Base-by-base conservation (phyloP, 37 sponge, comb jelly and placozoan genomes). In the Beroe forskalii region DNA sequence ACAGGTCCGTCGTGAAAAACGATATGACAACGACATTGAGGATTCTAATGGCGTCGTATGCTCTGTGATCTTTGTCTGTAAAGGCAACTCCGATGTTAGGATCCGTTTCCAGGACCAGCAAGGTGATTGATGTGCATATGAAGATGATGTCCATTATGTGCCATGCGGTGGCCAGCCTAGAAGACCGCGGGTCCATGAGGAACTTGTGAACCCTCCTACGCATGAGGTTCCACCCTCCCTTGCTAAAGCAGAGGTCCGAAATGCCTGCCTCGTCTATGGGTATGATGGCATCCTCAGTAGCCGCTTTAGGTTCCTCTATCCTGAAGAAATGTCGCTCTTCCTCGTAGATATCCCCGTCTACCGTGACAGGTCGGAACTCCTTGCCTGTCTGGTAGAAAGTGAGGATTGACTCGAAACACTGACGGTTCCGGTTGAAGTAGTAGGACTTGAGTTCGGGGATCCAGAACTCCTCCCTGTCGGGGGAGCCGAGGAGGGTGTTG, bases 351-450 rank as follows among this genome's bases (percentile, higher is more conserved):
- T 80, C 86, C 40, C 35, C 86, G 28, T 80, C 86, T 48, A 80
- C 86, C 8, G 40, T 44, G 19, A 80, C 38, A 1, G 86, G 86
- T 23, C 86, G 37, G 86, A 44, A 80, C 28, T 80, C 86, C 55
- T 38, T 41, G 8, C 86, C 86, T 1, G 86, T 80, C 40, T 80
- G 86, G 27, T 80, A 80, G 86, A 44, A 80, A 0, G 86, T 80
- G 2, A 80, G 86, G 27, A 80, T 80, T 2, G 86, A 41, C 22
- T 80, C 86, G 55, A 80, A 80, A 41, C 86, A 80, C 40, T 80
- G 48, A 9, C 86, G 44, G 55, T 80, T 80, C 86, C 86, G 86
- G 86, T 80, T 80, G 86, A 80, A 80, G 86, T 44, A 80, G 86
- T 80, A 80, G 1, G 86, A 80, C 22, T 80, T 80, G 28, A 80